Percentiles rank a stretch among this genome's conserved stretches.
phyloP scores from a whole-genome alignment of 2,888 invertebrate species.

The Ophonus ardosiacus region DNA sequence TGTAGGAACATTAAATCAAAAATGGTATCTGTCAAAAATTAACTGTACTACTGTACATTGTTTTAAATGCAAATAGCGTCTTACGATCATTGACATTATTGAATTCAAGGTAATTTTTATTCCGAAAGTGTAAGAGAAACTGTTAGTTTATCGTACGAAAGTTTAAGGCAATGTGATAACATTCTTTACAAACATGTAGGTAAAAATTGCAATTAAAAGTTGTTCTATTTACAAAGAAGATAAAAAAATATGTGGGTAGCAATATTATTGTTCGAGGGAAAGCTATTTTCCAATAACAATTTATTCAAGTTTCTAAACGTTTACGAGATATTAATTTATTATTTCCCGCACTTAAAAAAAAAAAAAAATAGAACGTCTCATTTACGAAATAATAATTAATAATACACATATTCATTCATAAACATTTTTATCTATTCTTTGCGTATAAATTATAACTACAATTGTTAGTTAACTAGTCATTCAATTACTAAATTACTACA shows the following conservation, averaged over 20 bases:
- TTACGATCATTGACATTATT: constrained; percentile 11
- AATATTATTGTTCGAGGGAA: not conserved
- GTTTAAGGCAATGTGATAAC: not conserved
- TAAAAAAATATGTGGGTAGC: not conserved
- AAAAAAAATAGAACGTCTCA: too few relatives aligned
- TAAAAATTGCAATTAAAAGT: constrained; percentile 1
- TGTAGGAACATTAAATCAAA: not conserved
- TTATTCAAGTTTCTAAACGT: too few relatives aligned
- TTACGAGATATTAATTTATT: too few relatives aligned
- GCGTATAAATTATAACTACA: too few relatives aligned
- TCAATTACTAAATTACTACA: too few relatives aligned
- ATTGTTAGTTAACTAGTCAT: too few relatives aligned
- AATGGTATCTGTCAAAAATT: not conserved
- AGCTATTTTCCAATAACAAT: not conserved
- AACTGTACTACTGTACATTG: not conserved
- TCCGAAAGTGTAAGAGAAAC: not conserved
- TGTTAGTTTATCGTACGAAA: not conserved
- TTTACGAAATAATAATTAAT: too few relatives aligned
- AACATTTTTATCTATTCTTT: too few relatives aligned
- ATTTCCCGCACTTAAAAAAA: too few relatives aligned
- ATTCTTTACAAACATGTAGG: constrained; percentile 8
- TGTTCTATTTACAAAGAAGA: not conserved
- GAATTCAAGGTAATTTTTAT: constrained; percentile 6
- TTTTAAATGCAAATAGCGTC: not conserved
- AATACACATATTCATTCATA: too few relatives aligned